These are phyloP conservation scores for Centrocercus urophasianus DNA, from an alignment of 2,113 vertebrate species.

Conservation along the genomic window DNA sequence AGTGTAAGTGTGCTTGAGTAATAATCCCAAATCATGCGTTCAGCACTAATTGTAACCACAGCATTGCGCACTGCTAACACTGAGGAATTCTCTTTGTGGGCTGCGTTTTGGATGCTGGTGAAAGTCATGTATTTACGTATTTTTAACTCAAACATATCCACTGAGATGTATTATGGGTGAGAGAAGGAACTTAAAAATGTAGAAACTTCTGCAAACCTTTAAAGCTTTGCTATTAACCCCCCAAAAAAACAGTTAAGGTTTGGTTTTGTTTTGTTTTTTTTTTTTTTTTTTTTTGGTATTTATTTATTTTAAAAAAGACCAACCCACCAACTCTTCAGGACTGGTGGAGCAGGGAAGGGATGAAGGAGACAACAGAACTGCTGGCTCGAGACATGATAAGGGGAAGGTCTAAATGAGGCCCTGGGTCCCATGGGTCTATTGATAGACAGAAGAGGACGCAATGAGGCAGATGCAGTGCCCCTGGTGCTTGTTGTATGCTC, in stretches of 20 bases:
- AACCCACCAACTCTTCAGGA: neutral
- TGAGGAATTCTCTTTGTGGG: neutral
- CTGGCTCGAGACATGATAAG: accelerated
- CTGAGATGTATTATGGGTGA: neutral
- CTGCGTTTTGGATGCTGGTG: neutral
- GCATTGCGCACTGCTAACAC: neutral
- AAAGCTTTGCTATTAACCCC: neutral
- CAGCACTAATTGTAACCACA: neutral
- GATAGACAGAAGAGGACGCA: neutral
- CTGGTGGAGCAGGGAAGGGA: neutral
- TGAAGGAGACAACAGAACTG: neutral
- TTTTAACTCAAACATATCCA: neutral
- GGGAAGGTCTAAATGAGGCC: neutral
- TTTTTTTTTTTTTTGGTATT: no score
- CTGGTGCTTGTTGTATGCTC: neutral
- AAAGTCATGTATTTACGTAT: neutral
- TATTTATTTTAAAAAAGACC: no score
- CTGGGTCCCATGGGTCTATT: neutral
- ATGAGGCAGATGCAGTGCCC: neutral
- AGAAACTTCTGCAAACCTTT: neutral
- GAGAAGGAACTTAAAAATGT: neutral
- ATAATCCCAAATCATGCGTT: slow-evolving; percentile 2
- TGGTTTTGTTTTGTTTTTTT: no score
- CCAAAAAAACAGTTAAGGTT: neutral
- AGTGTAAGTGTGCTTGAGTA: neutral